Evolutionary conservation across 2,888 invertebrate species (phyloP), one percentile per base, ranked within the genome.

Genomic region (Euspilapteryx auroguttella): DNA sequence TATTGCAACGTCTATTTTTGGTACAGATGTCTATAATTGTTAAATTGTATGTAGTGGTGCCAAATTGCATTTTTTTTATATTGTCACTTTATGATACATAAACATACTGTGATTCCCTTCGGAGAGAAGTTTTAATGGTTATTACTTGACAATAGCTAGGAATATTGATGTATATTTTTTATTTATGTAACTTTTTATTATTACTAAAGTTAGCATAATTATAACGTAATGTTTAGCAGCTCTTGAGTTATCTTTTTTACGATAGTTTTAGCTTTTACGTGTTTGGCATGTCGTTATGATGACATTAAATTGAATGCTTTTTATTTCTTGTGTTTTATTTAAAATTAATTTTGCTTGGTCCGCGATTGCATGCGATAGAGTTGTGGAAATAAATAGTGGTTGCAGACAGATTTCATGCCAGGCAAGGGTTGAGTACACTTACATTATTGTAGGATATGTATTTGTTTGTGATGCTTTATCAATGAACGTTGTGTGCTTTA

Each of bases 261-360:
- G 45, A 47, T 46, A 40, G 42, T 52, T 58, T 65, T 54, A 62
- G 56, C 57, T 69, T 66, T 69, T 64, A 42, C 54, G 53, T 56
- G 52, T 57, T 62, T 61, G 66, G 66, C 71, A 68, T 64, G 66
- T 71, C 65, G 49, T 50, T 51, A 54, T 47, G 51, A 54, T 58
- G 64, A 68, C 69, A 71, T 68, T 73, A 71, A 71, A 65, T 65
- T 71, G 59, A 66, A 69, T 63, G 73, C 75, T 75, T 73, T 59
- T 56, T 62, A 64, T 37, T 47, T 17, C 8, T 17, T 17, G 17
- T 17, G 5, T 17, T 17, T 17, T 17, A 17, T 17, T 17, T 17
- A 17, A 17, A 17, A 58, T 64, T 62, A 65, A 66, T 40, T 45
- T 36, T 13, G 32, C 35, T 36, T 34, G 46, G 44, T 49, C 55